Evolutionary conservation across 1,140 invertebrate genomes (phyloP).

Genomic region (Eriocheir sinensis): DNA sequence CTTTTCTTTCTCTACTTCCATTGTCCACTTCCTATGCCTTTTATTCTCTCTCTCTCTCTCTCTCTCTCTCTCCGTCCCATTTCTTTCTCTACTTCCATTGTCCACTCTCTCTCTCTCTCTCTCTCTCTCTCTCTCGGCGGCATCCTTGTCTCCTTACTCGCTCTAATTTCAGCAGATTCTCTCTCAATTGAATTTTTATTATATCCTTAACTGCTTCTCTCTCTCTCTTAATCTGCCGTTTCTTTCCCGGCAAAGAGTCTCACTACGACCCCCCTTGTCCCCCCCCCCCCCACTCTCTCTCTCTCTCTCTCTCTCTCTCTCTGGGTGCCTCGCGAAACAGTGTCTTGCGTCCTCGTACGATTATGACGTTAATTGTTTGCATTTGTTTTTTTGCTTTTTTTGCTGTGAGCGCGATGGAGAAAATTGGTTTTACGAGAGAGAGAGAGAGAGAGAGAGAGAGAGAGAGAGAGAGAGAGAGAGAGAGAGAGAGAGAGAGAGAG

Average conservation of each 20-base stretch:
- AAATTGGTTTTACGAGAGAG: background rate
- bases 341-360: background rate
- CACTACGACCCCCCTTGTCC: background rate
- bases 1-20: background rate
- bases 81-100: background rate
- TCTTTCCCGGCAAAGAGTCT: background rate
- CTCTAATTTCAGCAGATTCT: conserved; percentile 15
- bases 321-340: background rate
- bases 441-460: conserved; percentile 13
- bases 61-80: background rate
- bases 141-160: background rate
- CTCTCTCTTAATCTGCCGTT: background rate
- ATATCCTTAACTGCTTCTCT: background rate
- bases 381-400: conserved; percentile 26
- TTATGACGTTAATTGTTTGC: conserved; percentile 15
- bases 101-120: conserved; percentile 21
- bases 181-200: conserved; percentile 13
- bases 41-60: background rate
- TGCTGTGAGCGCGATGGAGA: background rate
- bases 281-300: conserved; percentile 18
- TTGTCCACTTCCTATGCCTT: background rate
- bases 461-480: conserved; percentile 22
- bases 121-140: background rate
- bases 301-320: conserved; percentile 10
- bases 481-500: conserved; percentile 22